Percentiles rank a stretch among this genome's conserved stretches.
Evolutionary conservation across 2,888 invertebrate genomes (phyloP).

Genomic region (Argyresthia albistria): DNA sequence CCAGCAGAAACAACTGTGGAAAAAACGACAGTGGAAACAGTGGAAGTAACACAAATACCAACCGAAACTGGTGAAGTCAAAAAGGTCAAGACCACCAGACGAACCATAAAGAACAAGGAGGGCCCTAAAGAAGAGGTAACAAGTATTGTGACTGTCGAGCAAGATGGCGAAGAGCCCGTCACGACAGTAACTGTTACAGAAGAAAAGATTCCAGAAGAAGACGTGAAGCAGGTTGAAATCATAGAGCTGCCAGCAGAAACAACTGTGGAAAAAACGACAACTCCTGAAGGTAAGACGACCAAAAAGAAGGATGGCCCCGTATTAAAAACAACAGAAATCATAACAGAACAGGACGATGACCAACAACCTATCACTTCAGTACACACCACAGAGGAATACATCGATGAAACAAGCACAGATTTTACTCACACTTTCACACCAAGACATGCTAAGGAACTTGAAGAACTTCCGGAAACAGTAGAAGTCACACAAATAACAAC

Average conservation of each 20-base stretch:
- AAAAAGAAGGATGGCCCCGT: conserved; percentile 22
- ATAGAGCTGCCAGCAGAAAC: conserved; percentile 3
- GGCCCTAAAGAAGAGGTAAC: conserved; percentile 33
- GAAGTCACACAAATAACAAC: conserved; percentile 32
- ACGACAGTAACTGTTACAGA: conserved; percentile 12
- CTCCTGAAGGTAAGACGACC: conserved; percentile 27
- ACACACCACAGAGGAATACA: conserved; percentile 10
- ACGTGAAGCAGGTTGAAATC: conserved; percentile 13
- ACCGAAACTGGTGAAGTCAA: conserved; percentile 35
- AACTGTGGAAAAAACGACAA: conserved; percentile 23
- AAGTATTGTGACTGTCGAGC: conserved; percentile 24
- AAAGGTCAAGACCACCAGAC: conserved; percentile 17
- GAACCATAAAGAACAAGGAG: conserved; percentile 23
- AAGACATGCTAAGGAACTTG: conserved; percentile 16
- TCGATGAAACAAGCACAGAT: conserved; percentile 7
- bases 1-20: conserved; percentile 4
- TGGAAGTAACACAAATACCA: conserved; percentile 43
- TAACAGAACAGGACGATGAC: conserved; percentile 23
- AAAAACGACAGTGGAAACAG: too few relatives aligned
- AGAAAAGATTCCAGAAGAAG: neutral
- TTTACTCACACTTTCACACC: conserved; percentile 8
- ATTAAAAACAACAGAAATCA: conserved; percentile 29
- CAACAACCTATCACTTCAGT: conserved; percentile 19
- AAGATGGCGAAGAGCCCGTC: conserved; percentile 18
- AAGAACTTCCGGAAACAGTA: conserved; percentile 37